Percentiles rank a stretch among this genome's conserved stretches.
These are phyloP conservation scores for Argyresthia goedartella DNA, from an alignment of 2,888 invertebrate species.

Conservation along the genomic window DNA sequence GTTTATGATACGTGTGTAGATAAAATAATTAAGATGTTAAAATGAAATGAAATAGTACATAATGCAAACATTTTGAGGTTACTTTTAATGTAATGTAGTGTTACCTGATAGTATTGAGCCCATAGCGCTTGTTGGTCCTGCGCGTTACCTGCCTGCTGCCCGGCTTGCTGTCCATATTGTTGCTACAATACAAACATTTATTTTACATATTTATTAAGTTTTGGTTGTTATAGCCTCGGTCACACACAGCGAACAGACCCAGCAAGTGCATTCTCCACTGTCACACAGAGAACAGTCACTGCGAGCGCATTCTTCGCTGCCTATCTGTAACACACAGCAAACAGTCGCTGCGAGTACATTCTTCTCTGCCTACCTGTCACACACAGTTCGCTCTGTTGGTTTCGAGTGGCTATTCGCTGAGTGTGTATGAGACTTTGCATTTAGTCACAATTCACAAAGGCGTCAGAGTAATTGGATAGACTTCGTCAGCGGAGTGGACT, in stretches of 20 bases:
- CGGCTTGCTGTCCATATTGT: conserved; percentile 27
- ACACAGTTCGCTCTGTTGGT: neutral
- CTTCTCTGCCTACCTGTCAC: neutral
- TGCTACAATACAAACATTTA: conserved; percentile 17
- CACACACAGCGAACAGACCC: neutral
- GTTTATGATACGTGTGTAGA: too few relatives aligned
- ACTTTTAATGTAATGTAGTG: neutral
- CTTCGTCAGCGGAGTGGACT: too few relatives aligned
- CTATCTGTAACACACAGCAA: neutral
- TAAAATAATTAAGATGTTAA: too few relatives aligned
- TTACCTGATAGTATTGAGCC: conserved; percentile 64
- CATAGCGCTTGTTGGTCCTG: conserved; percentile 43
- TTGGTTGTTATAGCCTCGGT: neutral
- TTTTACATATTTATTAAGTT: neutral
- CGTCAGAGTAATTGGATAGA: neutral
- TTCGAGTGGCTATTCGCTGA: neutral
- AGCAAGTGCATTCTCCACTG: neutral
- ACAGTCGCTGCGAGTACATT: neutral
- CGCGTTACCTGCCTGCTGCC: conserved; percentile 24
- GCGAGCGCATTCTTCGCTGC: neutral
- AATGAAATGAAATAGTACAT: too few relatives aligned
- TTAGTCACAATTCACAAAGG: neutral
- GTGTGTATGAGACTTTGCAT: neutral
- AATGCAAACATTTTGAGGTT: too few relatives aligned
- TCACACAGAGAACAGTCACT: neutral